A percentile compares a stretch with the other conserved stretches of the same genome.
Evolutionary conservation across 2,888 invertebrate genomes (phyloP).

Genomic region (Ceramica pisi): DNA sequence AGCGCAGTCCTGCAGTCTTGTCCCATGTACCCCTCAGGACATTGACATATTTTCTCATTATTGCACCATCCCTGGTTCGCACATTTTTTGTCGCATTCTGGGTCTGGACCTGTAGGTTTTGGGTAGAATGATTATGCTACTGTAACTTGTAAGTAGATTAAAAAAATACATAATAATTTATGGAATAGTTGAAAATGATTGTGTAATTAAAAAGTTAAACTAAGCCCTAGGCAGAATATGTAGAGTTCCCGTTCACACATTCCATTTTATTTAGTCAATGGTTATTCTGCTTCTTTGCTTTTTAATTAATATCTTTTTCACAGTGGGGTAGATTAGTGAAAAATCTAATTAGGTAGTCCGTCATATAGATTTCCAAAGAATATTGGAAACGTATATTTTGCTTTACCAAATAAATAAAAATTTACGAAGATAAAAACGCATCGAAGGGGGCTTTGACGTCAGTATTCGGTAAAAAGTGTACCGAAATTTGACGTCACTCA

Average conservation of each 20-base stretch:
- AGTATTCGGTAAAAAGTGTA: too few species aligned
- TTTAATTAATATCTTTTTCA: too few species aligned
- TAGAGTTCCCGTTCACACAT: slow-evolving; percentile 4
- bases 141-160: not conserved
- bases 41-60: slow-evolving; percentile 96
- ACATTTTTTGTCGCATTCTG: slow-evolving; percentile 97
- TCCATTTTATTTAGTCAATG: not conserved
- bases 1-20: slow-evolving; percentile 97
- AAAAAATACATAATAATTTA: not conserved
- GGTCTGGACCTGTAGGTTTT: slow-evolving; percentile 93
- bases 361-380: too few species aligned
- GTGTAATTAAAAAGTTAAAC: not conserved
- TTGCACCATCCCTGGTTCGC: slow-evolving; percentile 96
- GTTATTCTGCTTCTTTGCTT: too few species aligned
- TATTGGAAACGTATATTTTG: too few species aligned
- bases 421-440: too few species aligned
- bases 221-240: not conserved
- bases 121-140: not conserved
- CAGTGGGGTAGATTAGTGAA: too few species aligned
- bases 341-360: too few species aligned
- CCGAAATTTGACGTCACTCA: too few species aligned
- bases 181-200: not conserved
- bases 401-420: too few species aligned
- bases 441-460: too few species aligned
- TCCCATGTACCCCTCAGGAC: slow-evolving; percentile 97